These are phyloP conservation scores for Molothrus ater DNA, from an alignment of 2,797 vertebrate genomes.

Conservation along the genomic window DNA sequence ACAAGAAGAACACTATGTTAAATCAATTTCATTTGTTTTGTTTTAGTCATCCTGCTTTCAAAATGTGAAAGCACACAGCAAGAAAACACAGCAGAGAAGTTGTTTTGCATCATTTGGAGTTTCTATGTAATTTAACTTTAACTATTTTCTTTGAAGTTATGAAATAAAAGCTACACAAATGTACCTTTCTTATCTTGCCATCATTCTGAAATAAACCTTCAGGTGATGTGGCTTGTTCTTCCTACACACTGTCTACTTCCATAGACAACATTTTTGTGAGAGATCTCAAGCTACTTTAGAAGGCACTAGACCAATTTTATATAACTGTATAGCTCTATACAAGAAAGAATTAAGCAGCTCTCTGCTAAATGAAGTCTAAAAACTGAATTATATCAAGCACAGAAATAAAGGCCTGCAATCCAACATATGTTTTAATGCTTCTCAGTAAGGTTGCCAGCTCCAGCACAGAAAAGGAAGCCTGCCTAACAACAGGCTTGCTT, in stretches of 20 bases:
- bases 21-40: background rate
- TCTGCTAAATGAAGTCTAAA: background rate
- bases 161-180: background rate
- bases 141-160: background rate
- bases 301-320: background rate
- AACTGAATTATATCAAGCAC: background rate
- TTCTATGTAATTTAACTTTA: background rate
- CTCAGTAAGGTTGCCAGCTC: background rate
- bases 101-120: background rate
- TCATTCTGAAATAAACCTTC: background rate
- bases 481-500: slow-evolving; percentile 3
- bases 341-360: background rate
- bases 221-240: background rate
- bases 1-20: background rate
- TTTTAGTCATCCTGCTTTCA: background rate
- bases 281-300: background rate
- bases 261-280: background rate
- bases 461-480: background rate
- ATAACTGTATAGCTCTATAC: background rate
- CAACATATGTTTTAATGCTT: background rate
- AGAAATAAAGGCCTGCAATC: background rate
- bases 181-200: background rate
- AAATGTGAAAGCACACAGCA: background rate
- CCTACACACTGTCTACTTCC: background rate
- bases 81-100: background rate